Evolutionary conservation across 2,888 invertebrate genomes (phyloP), one percentile per base, ranked within the genome.

Genomic region (Quadroppia sp.): DNA sequence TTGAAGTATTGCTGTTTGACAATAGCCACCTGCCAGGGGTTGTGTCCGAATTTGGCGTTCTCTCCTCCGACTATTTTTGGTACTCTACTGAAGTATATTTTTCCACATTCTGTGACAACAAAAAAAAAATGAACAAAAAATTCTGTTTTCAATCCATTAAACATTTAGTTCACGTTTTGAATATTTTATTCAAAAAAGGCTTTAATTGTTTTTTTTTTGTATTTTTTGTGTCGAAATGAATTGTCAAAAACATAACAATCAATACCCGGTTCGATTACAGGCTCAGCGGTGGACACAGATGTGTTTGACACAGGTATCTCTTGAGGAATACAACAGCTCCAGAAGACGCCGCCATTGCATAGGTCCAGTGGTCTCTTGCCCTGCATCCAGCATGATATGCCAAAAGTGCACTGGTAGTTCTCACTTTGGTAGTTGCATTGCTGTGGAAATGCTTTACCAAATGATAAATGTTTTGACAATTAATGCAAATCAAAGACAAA

Each of bases 61-160:
- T 92, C 92, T 0, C 94, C 94, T 1, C 94, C 94, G 0, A 94
- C 94, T 75, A 94, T 94, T 77, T 94, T 87, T 81, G 94, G 93
- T 36, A 91, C 91, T 50, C 94, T 86, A 0, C 91, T 89, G 81
- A 89, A 92, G 81, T 89, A 92, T 75, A 92, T 86, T 81, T 94
- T 92, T 0, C 94, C 94, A 80, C 94, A 94, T 83, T 92, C 94
- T 94, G 85, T 28, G 15, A 40, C 17, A 42, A n/a, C n/a, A n/a
- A n/a, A n/a, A n/a, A n/a, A n/a, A n/a, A 40, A 67, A 67, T 23
- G 9, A n/a, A 13, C n/a, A 67, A 23, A 67, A 40, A n/a, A 20
- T 25, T 6, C 45, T n/a, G 25, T 59, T 64, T 64, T 36, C 64
- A 36, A 40, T 1, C 11, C 36, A 64, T 36, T 64, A 36, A 15